phyloP scores from a whole-genome alignment of 37 sponge, comb jelly and placozoan species.

The Theonella swinhoei region DNA sequence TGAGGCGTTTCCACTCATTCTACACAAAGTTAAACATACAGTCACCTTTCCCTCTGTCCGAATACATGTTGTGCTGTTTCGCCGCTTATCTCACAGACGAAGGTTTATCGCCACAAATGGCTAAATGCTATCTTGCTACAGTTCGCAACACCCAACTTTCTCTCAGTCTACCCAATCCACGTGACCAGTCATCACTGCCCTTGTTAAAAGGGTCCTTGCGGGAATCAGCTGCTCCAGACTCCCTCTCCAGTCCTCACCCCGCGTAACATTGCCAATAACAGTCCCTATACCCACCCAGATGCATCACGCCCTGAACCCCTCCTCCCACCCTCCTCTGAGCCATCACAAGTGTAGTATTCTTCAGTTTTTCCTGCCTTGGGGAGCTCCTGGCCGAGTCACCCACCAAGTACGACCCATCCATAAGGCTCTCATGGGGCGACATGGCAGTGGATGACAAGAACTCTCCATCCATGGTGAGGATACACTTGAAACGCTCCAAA shows the following conservation, averaged over 20 bases:
- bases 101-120: not conserved
- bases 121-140: not conserved
- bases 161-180: not conserved
- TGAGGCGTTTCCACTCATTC: not conserved
- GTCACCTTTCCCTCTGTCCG: slow-evolving; percentile 2
- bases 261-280: too few species aligned
- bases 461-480: too few species aligned
- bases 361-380: too few species aligned
- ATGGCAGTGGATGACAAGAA: too few species aligned
- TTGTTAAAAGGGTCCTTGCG: not conserved
- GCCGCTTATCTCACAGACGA: slow-evolving; percentile 6
- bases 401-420: too few species aligned
- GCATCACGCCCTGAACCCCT: not conserved
- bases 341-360: too few species aligned
- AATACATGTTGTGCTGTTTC: not conserved
- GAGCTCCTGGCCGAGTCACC: too few species aligned
- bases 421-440: too few species aligned
- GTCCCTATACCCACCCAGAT: not conserved
- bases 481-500: too few species aligned
- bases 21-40: not conserved
- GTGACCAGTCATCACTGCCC: slow-evolving; percentile 4
- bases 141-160: not conserved
- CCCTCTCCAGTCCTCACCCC: too few species aligned
- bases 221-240: not conserved
- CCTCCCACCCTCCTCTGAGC: slow-evolving; percentile 6